These are phyloP conservation scores for Hypotaenidia philippensis DNA, from an alignment of 2,797 vertebrate species.

Conservation along the genomic window DNA sequence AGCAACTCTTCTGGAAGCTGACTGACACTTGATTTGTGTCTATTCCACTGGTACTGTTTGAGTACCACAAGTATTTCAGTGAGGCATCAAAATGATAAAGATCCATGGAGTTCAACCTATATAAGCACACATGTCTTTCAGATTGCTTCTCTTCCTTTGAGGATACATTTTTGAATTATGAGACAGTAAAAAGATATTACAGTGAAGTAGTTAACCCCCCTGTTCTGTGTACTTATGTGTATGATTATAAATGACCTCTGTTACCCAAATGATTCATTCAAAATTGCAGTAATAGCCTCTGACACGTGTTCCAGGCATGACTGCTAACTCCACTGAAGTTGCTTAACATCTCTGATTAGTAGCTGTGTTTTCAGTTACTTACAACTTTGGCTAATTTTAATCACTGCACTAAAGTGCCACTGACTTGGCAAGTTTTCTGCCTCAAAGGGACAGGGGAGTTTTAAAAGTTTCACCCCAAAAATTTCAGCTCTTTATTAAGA, in stretches of 20 bases:
- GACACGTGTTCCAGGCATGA: background rate
- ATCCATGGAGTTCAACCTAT: background rate
- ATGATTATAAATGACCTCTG: background rate
- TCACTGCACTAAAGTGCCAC: background rate
- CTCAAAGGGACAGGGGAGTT: background rate
- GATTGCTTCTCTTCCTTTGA: background rate
- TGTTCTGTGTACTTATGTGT: background rate
- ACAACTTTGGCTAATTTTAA: background rate
- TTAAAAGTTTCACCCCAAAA: background rate
- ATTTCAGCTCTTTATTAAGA: background rate
- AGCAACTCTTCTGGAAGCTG: background rate
- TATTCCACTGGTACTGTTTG: background rate
- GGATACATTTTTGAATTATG: background rate
- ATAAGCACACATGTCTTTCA: background rate
- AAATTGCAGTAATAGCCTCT: background rate
- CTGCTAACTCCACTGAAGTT: background rate
- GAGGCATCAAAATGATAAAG: background rate
- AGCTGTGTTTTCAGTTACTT: background rate
- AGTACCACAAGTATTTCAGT: background rate
- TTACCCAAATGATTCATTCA: conserved; percentile 35
- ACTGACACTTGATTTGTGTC: background rate
- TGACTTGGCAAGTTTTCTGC: background rate
- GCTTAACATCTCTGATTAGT: background rate
- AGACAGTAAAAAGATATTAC: background rate
- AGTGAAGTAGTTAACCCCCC: background rate